Evolutionary conservation across 1,140 invertebrate genomes (phyloP).

Genomic region (Dendrolimus punctatus): DNA sequence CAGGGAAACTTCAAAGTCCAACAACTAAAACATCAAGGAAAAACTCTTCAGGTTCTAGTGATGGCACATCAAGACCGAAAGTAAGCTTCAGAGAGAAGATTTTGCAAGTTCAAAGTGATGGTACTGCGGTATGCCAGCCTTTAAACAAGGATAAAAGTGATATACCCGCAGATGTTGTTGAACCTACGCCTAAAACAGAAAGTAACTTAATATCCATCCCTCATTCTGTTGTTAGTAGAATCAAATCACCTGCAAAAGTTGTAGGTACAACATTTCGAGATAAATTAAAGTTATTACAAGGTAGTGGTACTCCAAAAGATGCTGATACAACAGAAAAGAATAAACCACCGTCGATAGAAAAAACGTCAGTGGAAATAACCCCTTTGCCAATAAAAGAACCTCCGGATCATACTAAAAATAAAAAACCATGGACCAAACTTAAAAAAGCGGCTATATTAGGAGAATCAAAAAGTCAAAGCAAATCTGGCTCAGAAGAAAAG

Average conservation of each 20-base stretch:
- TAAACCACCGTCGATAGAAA: constrained; percentile 32
- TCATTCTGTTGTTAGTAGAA: constrained; percentile 69
- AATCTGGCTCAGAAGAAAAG: constrained; percentile 46
- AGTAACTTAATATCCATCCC: constrained; percentile 65
- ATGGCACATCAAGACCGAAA: constrained; percentile 59
- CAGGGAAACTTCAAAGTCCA: constrained; percentile 64
- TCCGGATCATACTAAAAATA: constrained; percentile 45
- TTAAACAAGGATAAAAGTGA: constrained; percentile 53
- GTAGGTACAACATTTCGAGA: constrained; percentile 63
- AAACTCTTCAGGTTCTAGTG: constrained; percentile 67
- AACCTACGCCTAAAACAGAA: constrained; percentile 62
- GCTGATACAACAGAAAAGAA: constrained; percentile 39
- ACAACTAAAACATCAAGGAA: constrained; percentile 63
- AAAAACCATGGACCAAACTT: constrained; percentile 73
- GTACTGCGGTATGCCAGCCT: constrained; percentile 60
- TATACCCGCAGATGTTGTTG: constrained; percentile 55
- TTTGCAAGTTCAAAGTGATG: constrained; percentile 66
- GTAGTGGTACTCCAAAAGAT: constrained; percentile 36
- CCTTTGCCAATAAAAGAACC: constrained; percentile 34
- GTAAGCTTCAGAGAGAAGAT: constrained; percentile 71
- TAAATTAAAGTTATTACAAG: constrained; percentile 64
- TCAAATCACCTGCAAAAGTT: constrained; percentile 67
- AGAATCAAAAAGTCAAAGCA: constrained; percentile 54
- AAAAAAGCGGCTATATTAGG: constrained; percentile 73
- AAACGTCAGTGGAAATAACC: constrained; percentile 35